Base-by-base conservation (phyloP, 2,113 vertebrate species). In the Melanostigma gelatinosum region DNA sequence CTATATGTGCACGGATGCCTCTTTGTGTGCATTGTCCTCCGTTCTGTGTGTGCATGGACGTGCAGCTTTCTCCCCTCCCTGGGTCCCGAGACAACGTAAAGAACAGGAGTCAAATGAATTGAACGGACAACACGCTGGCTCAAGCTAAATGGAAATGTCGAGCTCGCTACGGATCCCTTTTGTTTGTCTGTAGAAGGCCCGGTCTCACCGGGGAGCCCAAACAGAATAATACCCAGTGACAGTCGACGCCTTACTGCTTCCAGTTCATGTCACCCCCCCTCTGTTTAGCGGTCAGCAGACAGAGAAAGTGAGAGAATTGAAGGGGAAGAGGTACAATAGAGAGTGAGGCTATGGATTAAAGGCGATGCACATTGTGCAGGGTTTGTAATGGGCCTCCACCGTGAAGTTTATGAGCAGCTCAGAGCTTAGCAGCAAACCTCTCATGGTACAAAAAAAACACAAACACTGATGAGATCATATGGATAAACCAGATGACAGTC, bases 61-160 rank as follows among this genome's bases (percentile, higher is more conserved):
- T 44, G 61, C 36, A 55, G 69, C 48, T 32, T 52, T 72, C 16
- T 4, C 13, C 15, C 55, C 27, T 60, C 55, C 62, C n/a, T 20
- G 7, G 32, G 70, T 46, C 69, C 61, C 46, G 66, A 84, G 80
- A 89, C 83, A 69, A 76, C 44, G 4, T 27, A 86, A 84, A 90
- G 83, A 87, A 79, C 83, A 85, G 46, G 77, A 91, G 84, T 93
- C 88, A 89, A 83, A 88, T 91, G 85, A 87, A 92, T 90, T 86
- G 86, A 91, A 93, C 90, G 79, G 89, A 77, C 72, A 62, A 67
- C 76, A 66, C 50, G 83, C 88, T 75, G 52, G 91, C 87, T 75
- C 22, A 42, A 60, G 66, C 90, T 91, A 92, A 94, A 95, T 94
- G 90, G 91, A 93, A 94, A 94, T 94, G 93, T 93, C 93, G 94